phyloP scores from a whole-genome alignment of 2,797 vertebrate species.

The Esox masquinongy region DNA sequence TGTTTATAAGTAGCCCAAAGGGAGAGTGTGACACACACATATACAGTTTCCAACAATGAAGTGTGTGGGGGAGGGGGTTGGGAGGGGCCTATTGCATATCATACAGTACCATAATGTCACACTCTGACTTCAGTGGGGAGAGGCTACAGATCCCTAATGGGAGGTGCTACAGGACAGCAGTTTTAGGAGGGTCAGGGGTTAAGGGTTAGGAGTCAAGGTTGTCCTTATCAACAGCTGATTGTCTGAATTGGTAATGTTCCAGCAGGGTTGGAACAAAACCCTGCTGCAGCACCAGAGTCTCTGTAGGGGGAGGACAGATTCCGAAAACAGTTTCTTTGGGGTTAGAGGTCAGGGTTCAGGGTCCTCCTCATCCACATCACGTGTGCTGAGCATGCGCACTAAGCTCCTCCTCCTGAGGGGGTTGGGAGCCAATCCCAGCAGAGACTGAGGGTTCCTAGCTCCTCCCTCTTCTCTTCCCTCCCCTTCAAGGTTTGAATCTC shows the following conservation, averaged over 20 bases:
- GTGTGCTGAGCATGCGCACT: constrained; percentile 57
- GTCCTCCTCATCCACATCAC: constrained; percentile 46
- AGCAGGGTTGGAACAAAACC: neutral
- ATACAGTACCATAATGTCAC: neutral
- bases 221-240: neutral
- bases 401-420: constrained; percentile 62
- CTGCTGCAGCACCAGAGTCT: neutral
- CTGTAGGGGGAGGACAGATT: constrained; percentile 20
- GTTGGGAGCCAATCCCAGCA: constrained; percentile 52
- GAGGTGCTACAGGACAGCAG: neutral
- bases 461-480: neutral
- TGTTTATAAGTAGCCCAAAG: too few species aligned
- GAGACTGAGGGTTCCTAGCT: neutral
- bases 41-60: neutral
- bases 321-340: constrained; percentile 29
- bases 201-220: neutral
- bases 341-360: constrained; percentile 4
- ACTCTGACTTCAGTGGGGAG: too few species aligned
- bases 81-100: constrained; percentile 18
- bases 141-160: neutral
- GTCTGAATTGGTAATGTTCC: neutral
- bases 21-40: neutral
- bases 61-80: constrained; percentile 29
- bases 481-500: constrained; percentile 40
- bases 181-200: neutral